Conservation (phyloP, 2,797 vertebrate genomes). For the Typhlichthys subterraneus region DNA sequence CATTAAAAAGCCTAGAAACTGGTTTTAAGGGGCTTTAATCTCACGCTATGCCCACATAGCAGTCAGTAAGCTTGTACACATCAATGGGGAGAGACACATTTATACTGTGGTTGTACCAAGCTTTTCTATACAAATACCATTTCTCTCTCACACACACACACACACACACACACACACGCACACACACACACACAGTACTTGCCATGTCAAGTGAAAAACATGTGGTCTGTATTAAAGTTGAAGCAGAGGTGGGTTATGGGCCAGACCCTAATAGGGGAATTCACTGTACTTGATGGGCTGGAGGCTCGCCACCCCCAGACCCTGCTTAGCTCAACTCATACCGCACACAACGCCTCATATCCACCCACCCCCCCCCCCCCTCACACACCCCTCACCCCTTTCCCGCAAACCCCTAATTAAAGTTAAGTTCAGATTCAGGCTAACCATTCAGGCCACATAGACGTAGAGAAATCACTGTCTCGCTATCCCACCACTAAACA, state of each 20-base stretch:
- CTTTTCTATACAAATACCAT: not conserved
- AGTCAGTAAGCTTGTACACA: constrained; percentile 26
- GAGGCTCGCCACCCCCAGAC: constrained; percentile 44
- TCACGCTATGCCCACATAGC: constrained; percentile 21
- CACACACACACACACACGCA: constrained; percentile 15
- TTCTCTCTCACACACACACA: constrained; percentile 7
- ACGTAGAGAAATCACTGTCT: constrained; percentile 6
- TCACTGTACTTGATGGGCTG: constrained; percentile 48
- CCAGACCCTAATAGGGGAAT: constrained; percentile 50
- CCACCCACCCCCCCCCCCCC: constrained; percentile 1
- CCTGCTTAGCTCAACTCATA: constrained; percentile 34
- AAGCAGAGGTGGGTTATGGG: constrained; percentile 20
- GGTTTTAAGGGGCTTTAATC: constrained; percentile 28
- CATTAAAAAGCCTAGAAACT: constrained; percentile 46
- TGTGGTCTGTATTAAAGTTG: constrained; percentile 65
- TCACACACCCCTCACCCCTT: too few relatives aligned
- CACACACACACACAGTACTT: constrained; percentile 19
- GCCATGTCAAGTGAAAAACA: constrained; percentile 39
- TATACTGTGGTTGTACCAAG: not conserved
- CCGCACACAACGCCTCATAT: constrained; percentile 13
- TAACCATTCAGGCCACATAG: too few relatives aligned
- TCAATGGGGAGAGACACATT: constrained; percentile 1
- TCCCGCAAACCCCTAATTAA: not conserved
- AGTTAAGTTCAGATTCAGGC: constrained; percentile 39
- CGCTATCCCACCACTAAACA: constrained; percentile 6